Base-by-base conservation (phyloP, 2,888 invertebrate genomes). In the Merodon equestris region DNA sequence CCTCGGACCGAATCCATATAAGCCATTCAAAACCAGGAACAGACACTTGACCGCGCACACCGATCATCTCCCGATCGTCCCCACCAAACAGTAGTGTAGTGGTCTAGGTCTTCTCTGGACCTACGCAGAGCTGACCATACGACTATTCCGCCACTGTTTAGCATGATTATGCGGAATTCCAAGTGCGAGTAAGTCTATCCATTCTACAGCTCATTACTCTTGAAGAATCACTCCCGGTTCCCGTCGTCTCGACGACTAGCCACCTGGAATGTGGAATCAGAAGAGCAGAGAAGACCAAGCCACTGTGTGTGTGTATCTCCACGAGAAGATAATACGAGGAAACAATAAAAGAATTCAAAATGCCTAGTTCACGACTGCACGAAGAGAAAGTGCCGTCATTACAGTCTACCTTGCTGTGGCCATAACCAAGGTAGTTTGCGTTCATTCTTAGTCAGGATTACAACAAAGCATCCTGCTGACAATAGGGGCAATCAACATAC, bases 151-250 rank as follows among this genome's bases (percentile, higher is more conserved):
- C 79, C 68, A 70, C 79, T 79, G 79, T 79, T 79, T 74, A 68
- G 60, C 79, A 79, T 79, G 79, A 79, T 79, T 74, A 74, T 79
- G 73, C 79, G 79, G 79, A 79, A 79, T 79, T 70, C 56, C 53
- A 74, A 73, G 74, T 74, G 74, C 73, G 74, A 74, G 73, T 63
- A 27, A 27, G 27, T 79, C 58, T 58, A 60, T 79, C 73, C 79
- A 27, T 7, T 60, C 45, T 47, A 53, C 60, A 64, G 73, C 79
- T 79, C 79, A 79, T 79, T 79, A 74, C 79, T 74, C 79, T 68
- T 60, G 51, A 73, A 70, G 63, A 58, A 66, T 48, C 76, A 56
- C 54, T 14, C 14, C 7, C 14, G 13, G 50, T 34, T 36, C 60
- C 40, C 57, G 17, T 40, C 56, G 18, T 40, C 40, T 40, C n/a